Percentiles rank a stretch among this genome's conserved stretches.
Conservation (phyloP, 2,113 vertebrate genomes). For the Callospermophilus lateralis region DNA sequence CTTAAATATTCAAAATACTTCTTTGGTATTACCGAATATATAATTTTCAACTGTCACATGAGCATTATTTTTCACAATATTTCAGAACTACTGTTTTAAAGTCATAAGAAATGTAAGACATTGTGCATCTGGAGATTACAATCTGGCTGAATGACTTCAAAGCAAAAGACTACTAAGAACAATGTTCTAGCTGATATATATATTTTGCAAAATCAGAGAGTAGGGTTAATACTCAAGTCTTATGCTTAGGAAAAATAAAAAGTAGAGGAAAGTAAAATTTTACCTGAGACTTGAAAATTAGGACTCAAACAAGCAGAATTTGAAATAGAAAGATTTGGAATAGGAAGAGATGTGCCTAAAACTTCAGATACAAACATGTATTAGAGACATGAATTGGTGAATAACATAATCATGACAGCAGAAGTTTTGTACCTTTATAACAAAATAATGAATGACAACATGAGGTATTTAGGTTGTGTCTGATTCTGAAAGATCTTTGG, state of each 20-base stretch:
- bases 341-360: not conserved
- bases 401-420: rapidly evolving
- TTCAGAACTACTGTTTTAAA: not conserved
- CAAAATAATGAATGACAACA: not conserved
- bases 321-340: not conserved
- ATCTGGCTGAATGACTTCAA: not conserved
- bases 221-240: not conserved
- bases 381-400: not conserved
- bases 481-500: not conserved
- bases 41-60: not conserved
- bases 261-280: not conserved
- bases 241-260: not conserved
- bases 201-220: not conserved
- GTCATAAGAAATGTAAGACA: not conserved
- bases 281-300: not conserved
- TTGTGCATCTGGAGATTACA: not conserved
- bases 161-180: not conserved
- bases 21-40: not conserved
- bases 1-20: not conserved
- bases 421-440: not conserved
- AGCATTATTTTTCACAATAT: not conserved
- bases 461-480: not conserved
- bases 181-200: not conserved
- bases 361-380: not conserved
- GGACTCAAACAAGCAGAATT: not conserved